Base-by-base conservation (phyloP, 2,797 vertebrate genomes). In the Poeciliopsis gracilis region DNA sequence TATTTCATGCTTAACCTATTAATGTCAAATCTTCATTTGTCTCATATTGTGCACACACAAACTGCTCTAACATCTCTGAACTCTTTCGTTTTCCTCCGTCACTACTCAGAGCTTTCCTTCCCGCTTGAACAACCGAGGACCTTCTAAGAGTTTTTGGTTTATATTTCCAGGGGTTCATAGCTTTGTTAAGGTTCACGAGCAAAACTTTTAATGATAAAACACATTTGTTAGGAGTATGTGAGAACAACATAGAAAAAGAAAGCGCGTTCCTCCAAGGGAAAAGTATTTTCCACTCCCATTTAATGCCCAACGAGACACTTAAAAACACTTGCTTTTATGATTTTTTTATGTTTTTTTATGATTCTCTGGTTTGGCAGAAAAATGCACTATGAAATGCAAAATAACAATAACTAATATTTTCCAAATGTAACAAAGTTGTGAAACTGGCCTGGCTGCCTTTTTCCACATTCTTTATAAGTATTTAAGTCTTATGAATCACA, bases 331-430 rank as follows among this genome's bases (percentile, higher is more conserved):
- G 82, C 83, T 94, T 94, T 94, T 93, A 93, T 93, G 89, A 93
- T 91, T 91, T 91, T 91, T 86, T 90, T 61, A 89, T 81, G 80
- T 85, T 88, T 89, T 75, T 95, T 95, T 91, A 95, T 90, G 93
- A 92, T 91, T 86, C 78, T 89, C 78, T 80, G 88, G 83, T 92
- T 95, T 95, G 94, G 94, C 94, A 81, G 78, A 73, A 53, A 10
- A 82, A 59, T 71, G 84, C 88, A 87, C 95, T 94, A 93, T 95
- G 93, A 95, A 95, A 95, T 92, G 83, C 91, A 91, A 92, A 95
- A 95, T 94, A 70, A 70, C 67, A 95, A 95, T 95, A 95, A 93
- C 92, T 93, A 93, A 95, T 94, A 94, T 95, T 95, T 96, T 96
- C 94, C 95, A 95, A 95, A 94, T 93, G 93, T 91, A 94, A 92